phyloP scores from a whole-genome alignment of 92 coral and sea anemone genomes.

The Diadumene lineata region DNA sequence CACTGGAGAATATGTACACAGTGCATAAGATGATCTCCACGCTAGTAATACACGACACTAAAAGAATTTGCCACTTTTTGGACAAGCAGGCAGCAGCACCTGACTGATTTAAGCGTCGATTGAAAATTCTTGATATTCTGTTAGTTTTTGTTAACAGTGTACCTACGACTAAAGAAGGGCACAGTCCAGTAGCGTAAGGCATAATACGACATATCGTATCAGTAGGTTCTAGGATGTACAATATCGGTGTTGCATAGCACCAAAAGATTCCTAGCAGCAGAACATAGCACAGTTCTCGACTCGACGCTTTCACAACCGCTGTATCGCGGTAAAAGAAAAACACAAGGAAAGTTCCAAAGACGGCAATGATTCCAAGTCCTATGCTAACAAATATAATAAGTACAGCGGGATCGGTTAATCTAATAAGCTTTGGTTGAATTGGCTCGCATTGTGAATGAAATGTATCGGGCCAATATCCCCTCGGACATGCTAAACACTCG shows the following conservation, averaged over 20 bases:
- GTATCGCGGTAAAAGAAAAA: slow-evolving; percentile 68
- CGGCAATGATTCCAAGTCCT: slow-evolving; percentile 60
- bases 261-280: slow-evolving; percentile 73
- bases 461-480: slow-evolving; percentile 67
- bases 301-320: slow-evolving; percentile 86
- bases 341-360: slow-evolving; percentile 55
- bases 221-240: slow-evolving; percentile 62
- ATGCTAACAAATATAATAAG: slow-evolving; percentile 56
- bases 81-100: slow-evolving; percentile 82
- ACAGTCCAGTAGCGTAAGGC: slow-evolving; percentile 69
- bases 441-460: slow-evolving; percentile 67
- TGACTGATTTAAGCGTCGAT: slow-evolving; percentile 64
- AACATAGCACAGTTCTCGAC: slow-evolving; percentile 80
- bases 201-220: slow-evolving; percentile 60
- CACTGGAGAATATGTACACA: slow-evolving; percentile 38
- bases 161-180: slow-evolving; percentile 76
- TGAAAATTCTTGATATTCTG: slow-evolving; percentile 84
- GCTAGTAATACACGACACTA: slow-evolving; percentile 56
- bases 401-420: slow-evolving; percentile 59
- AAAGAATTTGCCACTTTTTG: slow-evolving; percentile 69
- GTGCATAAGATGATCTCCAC: slow-evolving; percentile 61
- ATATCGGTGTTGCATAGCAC: slow-evolving; percentile 68
- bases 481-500: slow-evolving; percentile 69
- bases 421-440: slow-evolving; percentile 63
- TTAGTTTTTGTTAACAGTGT: slow-evolving; percentile 87